phyloP scores from a whole-genome alignment of 2,797 vertebrate genomes.

The Sebastes melanostomus region DNA sequence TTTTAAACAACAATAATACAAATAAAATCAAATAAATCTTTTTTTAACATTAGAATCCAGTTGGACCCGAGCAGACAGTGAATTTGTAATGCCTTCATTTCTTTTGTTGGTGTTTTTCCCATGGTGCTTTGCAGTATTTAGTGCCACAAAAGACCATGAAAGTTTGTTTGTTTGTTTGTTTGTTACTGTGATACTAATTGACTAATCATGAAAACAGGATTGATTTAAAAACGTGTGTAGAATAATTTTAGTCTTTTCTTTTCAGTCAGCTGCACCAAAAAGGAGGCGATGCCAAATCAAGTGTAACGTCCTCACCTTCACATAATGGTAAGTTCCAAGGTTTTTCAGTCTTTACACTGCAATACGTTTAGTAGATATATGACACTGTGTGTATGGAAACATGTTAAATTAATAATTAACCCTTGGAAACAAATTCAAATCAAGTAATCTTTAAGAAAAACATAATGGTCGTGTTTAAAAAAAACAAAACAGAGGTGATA shows the following conservation, averaged over 20 bases:
- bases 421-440: background rate
- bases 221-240: background rate
- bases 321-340: constrained; percentile 75
- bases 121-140: background rate
- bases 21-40: background rate
- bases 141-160: background rate
- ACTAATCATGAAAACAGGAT: background rate
- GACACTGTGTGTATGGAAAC: background rate
- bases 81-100: background rate
- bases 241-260: constrained; percentile 35
- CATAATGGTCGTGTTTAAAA: background rate
- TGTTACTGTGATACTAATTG: background rate
- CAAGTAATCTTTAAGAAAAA: background rate
- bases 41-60: background rate
- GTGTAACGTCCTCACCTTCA: constrained; percentile 63
- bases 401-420: background rate
- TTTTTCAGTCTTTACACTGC: background rate
- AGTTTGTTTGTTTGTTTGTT: background rate
- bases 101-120: background rate
- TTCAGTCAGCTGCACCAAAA: constrained; percentile 76
- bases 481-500: background rate
- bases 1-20: background rate
- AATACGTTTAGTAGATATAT: background rate
- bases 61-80: background rate
- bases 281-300: constrained; percentile 69